These are phyloP conservation scores for Melanaphis sacchari DNA, from an alignment of 1,140 invertebrate species.

Conservation along the genomic window DNA sequence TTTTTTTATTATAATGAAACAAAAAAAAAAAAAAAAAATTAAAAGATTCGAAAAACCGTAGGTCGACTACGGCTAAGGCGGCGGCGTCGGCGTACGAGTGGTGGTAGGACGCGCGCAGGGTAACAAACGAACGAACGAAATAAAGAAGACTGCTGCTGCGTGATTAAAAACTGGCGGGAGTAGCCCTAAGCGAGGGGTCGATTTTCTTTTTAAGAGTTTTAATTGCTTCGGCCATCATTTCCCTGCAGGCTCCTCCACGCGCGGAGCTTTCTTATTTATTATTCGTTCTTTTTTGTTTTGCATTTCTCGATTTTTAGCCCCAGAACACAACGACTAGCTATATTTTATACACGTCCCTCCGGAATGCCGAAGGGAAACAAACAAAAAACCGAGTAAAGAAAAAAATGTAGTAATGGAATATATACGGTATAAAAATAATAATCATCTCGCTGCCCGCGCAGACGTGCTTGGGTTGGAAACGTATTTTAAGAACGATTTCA, in stretches of 20 bases:
- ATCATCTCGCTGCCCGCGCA: not conserved
- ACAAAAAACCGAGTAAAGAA: not conserved
- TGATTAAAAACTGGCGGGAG: conserved; percentile 60
- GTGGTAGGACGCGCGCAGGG: not conserved
- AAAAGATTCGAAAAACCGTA: conserved; percentile 46
- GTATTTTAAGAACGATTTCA: not conserved
- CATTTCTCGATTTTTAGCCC: conserved; percentile 51
- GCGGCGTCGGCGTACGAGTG: not conserved
- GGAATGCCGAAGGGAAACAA: not conserved
- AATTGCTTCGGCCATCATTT: conserved; percentile 62
- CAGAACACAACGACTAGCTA: conserved; percentile 36
- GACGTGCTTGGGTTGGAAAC: not conserved
- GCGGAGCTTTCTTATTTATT: conserved; percentile 59
- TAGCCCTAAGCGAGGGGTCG: conserved; percentile 59
- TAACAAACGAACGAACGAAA: conserved; percentile 53
- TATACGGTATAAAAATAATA: not conserved
- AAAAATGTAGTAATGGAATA: not conserved
- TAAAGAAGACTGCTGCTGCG: conserved; percentile 59
- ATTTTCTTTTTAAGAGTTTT: conserved; percentile 63
- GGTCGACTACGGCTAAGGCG: not conserved
- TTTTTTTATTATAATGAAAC: conserved; percentile 36
- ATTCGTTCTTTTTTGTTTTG: conserved; percentile 59
- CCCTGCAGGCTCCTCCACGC: conserved; percentile 58
- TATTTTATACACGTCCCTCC: conserved; percentile 3
- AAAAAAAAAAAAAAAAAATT: conserved; percentile 38